Conservation (phyloP, 2,797 vertebrate species). For the Cygnus olor region DNA sequence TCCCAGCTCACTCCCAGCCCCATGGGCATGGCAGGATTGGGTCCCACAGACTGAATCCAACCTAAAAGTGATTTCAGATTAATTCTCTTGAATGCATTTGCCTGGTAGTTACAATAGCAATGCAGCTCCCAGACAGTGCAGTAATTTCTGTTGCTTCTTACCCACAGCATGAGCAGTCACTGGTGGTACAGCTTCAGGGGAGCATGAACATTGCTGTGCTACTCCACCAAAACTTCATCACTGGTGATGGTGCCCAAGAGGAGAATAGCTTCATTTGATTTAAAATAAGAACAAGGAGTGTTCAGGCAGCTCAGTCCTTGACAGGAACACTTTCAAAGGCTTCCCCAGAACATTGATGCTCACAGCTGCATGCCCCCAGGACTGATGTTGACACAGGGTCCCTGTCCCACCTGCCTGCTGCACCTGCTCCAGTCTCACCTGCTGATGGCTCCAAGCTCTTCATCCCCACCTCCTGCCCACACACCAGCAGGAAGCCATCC, state of each 20-base stretch:
- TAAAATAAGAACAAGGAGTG: background rate
- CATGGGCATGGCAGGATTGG: accelerated
- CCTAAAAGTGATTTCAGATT: background rate
- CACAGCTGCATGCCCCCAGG: background rate
- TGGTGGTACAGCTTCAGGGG: background rate
- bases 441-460: background rate
- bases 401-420: background rate
- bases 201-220: accelerated
- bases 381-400: background rate
- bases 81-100: background rate
- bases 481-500: background rate
- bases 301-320: background rate
- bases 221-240: background rate
- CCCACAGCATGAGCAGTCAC: accelerated
- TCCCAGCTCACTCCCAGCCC: background rate
- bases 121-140: background rate
- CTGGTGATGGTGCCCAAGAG: accelerated
- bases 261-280: background rate
- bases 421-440: background rate
- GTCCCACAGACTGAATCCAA: background rate
- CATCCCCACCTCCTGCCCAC: background rate
- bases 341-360: accelerated
- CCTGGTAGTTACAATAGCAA: background rate
- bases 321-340: background rate
- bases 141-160: background rate